A percentile compares a stretch with the other conserved stretches of the same genome.
These are phyloP conservation scores for Pristiophorus japonicus DNA, from an alignment of 2,113 vertebrate species.

Conservation along the genomic window DNA sequence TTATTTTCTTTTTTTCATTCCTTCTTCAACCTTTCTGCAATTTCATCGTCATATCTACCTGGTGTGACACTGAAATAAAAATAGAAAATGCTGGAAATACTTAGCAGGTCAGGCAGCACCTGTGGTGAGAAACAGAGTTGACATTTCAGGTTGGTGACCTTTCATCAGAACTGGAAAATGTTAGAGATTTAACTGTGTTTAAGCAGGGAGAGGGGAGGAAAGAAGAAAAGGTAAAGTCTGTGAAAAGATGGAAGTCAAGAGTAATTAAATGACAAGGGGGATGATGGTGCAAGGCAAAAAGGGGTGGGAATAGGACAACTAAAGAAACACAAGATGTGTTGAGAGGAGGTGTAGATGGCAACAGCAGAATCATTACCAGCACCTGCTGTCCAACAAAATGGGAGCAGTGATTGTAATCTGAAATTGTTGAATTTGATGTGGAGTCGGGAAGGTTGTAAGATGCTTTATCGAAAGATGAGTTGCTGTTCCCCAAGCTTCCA, in stretches of 20 bases:
- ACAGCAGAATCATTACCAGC: neutral
- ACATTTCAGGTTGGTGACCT: neutral
- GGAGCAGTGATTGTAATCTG: neutral
- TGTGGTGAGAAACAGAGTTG: neutral
- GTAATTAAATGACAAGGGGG: neutral
- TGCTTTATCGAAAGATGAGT: neutral
- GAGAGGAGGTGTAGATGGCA: neutral
- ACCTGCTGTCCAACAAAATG: neutral
- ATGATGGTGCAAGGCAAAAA: neutral
- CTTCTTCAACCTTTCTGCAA: neutral
- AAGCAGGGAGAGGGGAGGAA: neutral
- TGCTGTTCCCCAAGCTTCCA: neutral
- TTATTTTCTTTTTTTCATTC: neutral
- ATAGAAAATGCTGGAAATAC: neutral
- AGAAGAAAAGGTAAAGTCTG: neutral
- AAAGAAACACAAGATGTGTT: neutral
- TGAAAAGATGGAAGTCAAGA: neutral
- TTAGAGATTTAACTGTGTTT: neutral
- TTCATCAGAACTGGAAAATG: neutral
- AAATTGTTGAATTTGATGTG: neutral
- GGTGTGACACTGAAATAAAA: neutral
- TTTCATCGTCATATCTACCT: neutral
- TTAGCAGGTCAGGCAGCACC: neutral
- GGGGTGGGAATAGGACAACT: neutral
- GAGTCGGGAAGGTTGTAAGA: neutral